Evolutionary conservation across 2,888 invertebrate genomes (phyloP).

Genomic region (Oligia latruncula): DNA sequence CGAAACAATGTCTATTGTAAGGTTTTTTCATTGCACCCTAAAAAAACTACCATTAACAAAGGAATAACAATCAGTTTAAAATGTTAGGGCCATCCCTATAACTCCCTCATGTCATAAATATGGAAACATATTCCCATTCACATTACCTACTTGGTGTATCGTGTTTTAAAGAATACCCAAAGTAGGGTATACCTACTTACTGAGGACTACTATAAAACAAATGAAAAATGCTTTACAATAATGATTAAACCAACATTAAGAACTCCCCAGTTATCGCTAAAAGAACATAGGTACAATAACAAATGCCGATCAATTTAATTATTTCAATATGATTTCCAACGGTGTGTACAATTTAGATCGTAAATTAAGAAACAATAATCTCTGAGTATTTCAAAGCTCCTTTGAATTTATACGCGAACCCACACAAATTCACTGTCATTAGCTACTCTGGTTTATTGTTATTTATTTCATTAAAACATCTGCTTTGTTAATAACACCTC

Average conservation of each 20-base stretch:
- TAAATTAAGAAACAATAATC: conserved; percentile 50
- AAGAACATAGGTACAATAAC: background rate
- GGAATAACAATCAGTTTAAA: conserved; percentile 19
- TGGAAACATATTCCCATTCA: conserved; percentile 43
- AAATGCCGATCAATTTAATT: conserved; percentile 35
- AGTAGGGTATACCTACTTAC: background rate
- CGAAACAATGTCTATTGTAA: conserved; percentile 56
- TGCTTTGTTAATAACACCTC: conserved; percentile 35
- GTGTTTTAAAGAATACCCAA: conserved; percentile 17
- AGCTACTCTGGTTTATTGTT: conserved; percentile 20
- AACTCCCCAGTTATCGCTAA: background rate
- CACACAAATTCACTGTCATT: conserved; percentile 27
- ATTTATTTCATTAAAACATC: conserved; percentile 26
- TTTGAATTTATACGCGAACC: conserved; percentile 13
- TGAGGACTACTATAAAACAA: background rate
- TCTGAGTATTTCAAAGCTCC: conserved; percentile 36
- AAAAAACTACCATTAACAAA: conserved; percentile 31
- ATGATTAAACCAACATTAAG: conserved; percentile 10
- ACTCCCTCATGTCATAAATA: conserved; percentile 44
- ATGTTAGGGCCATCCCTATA: conserved; percentile 35
- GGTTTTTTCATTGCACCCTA: conserved; percentile 29
- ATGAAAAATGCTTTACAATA: conserved; percentile 2
- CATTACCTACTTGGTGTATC: background rate
- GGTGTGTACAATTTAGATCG: conserved; percentile 30
- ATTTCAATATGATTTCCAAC: conserved; percentile 35